These are phyloP conservation scores for Ormyrus rosae DNA, from an alignment of 2,888 invertebrate species.

Conservation along the genomic window DNA sequence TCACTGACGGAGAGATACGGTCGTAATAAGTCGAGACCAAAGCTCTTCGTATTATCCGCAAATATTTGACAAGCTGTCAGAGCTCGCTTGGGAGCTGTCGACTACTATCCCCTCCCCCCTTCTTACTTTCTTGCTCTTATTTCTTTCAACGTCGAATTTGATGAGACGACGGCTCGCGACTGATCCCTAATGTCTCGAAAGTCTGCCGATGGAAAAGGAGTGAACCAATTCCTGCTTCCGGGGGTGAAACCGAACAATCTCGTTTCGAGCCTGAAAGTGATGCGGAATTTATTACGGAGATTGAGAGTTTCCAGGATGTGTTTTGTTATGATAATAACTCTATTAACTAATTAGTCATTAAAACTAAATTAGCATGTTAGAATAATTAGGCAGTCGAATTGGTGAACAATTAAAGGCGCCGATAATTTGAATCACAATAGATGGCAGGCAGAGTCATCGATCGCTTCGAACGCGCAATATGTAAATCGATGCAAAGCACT, in stretches of 20 bases:
- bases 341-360: too few relatives aligned
- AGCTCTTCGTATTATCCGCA: slow-evolving; percentile 8
- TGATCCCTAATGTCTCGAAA: slow-evolving; percentile 30
- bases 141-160: slow-evolving; percentile 2
- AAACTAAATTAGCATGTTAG: too few relatives aligned
- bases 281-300: neutral
- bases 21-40: slow-evolving; percentile 18
- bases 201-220: neutral
- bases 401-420: too few relatives aligned
- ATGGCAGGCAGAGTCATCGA: too few relatives aligned
- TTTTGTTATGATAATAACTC: neutral
- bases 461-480: too few relatives aligned
- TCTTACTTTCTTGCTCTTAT: too few relatives aligned
- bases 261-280: too few relatives aligned
- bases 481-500: too few relatives aligned
- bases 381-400: too few relatives aligned
- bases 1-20: neutral
- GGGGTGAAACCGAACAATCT: too few relatives aligned
- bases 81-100: neutral
- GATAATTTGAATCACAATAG: too few relatives aligned
- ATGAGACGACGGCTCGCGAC: slow-evolving; percentile 23
- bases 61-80: slow-evolving; percentile 47
- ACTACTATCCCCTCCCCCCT: neutral
- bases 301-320: neutral
- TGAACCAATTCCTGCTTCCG: too few relatives aligned